These are phyloP conservation scores for Drosophila demipolita DNA, from an alignment of 2,888 invertebrate genomes.

Conservation along the genomic window DNA sequence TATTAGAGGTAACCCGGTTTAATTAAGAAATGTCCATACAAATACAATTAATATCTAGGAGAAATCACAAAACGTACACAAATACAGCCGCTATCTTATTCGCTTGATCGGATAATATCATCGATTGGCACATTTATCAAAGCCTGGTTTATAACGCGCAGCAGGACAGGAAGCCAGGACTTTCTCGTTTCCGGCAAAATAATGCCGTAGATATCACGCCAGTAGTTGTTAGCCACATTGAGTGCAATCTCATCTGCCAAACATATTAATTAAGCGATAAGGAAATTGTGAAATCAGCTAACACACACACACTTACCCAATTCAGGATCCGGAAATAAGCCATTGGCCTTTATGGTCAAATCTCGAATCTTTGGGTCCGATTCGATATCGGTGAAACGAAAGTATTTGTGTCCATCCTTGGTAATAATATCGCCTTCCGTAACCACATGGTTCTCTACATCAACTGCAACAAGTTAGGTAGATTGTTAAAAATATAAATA, in stretches of 20 bases:
- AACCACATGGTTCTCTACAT: constrained; percentile 54
- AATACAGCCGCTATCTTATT: constrained; percentile 11
- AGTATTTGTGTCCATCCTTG: constrained; percentile 86
- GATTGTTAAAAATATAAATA: no score
- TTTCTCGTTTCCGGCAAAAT: constrained; percentile 85
- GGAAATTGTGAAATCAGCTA: rapidly evolving
- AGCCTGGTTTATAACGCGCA: constrained; percentile 78
- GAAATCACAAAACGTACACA: constrained; percentile 34
- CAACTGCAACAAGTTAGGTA: constrained; percentile 31
- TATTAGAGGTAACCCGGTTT: constrained; percentile 24
- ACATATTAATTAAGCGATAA: background rate
- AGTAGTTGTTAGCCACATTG: constrained; percentile 86
- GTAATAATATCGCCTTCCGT: constrained; percentile 86
- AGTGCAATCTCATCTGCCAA: constrained; percentile 79
- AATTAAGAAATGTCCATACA: constrained; percentile 24
- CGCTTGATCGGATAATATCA: constrained; percentile 57
- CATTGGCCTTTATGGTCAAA: constrained; percentile 87
- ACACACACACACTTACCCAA: constrained; percentile 87
- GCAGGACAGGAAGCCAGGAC: constrained; percentile 82
- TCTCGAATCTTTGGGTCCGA: constrained; percentile 88
- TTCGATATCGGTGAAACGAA: constrained; percentile 87
- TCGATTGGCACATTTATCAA: constrained; percentile 82
- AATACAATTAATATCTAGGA: constrained; percentile 22
- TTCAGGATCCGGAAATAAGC: constrained; percentile 88
- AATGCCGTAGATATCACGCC: constrained; percentile 86